Percentiles rank a stretch among this genome's conserved stretches.
Conservation (phyloP, 1,140 invertebrate species). For the Drosophila subobscura region DNA sequence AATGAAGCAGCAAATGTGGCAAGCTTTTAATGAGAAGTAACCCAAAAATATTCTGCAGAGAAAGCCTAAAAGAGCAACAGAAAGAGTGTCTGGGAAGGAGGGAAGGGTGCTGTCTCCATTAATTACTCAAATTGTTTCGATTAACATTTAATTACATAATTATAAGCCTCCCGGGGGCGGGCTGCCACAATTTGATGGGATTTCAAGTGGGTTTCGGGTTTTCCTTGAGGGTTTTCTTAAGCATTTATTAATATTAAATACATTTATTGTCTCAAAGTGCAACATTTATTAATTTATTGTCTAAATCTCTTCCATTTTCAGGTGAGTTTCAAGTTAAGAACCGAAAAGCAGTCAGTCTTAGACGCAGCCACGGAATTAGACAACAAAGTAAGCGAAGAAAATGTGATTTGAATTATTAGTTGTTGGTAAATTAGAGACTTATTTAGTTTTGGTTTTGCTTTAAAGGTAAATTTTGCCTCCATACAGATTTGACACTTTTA, state of each 20-base stretch:
- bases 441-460: no score
- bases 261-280: constrained; percentile 4
- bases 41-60: neutral
- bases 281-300: neutral
- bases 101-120: constrained; percentile 27
- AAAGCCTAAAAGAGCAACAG: neutral
- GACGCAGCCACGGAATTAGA: neutral
- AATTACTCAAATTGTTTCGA: constrained; percentile 63
- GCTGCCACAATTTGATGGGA: no score
- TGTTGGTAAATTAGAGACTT: no score
- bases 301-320: neutral
- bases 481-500: no score
- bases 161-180: constrained; percentile 3
- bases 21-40: constrained; percentile 48
- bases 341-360: no score
- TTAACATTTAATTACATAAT: constrained; percentile 67
- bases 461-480: no score
- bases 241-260: no score
- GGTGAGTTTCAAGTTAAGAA: constrained; percentile 1
- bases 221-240: no score
- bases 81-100: neutral
- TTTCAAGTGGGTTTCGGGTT: no score
- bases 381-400: neutral
- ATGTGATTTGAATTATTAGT: no score
- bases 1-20: constrained; percentile 44